Base-by-base conservation (phyloP, 2,888 invertebrate species). In the Cepaea hortensis region DNA sequence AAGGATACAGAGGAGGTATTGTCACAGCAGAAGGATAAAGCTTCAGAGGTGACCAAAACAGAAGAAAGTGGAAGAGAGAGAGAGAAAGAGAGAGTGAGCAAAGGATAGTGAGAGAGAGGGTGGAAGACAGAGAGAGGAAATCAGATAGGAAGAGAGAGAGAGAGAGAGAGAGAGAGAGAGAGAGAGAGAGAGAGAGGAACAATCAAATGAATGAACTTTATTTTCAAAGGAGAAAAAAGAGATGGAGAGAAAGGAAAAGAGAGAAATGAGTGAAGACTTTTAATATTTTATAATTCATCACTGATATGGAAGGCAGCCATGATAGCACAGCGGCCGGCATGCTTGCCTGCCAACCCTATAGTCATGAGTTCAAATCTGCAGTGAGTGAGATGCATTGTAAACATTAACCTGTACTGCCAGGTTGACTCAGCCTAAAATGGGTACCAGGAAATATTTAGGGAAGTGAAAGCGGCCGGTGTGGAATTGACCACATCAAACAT, bases 1-100 rank as follows among this genome's bases (percentile, higher is more conserved):
- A 89, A 88, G 50, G 89, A 91, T 81, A 93, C 93, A 48, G 92
- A 92, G 7, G 90, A 91, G 5, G 91, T 92, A 23, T 88, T 94
- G 50, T 92, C 93, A 84, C 91, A 92, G 84, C 93, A 93, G 89
- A 94, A 94, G 87, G 91, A 93, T 87, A 86, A 91, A 76, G 94
- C 94, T n/a, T 91, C 93, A 35, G 93, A 94, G 91, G 94, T 94
- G 80, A 86, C n/a, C 15, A 18, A 9, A 55, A 79, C 3, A 79
- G 61, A 79, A 61, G 23, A 1, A 50, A 13, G 50, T 48, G n/a
- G 7, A 48, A 3, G 20, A 35, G n/a, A 70, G 6, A n/a, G n/a
- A 18, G n/a, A 35, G 35, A 35, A 35, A 35, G 68, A 15, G n/a
- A 68, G 68, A 68, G 68, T 11, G 18, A 15, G 68, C 11, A 15